Percentiles rank a stretch among this genome's conserved stretches.
phyloP scores from a whole-genome alignment of 2,113 vertebrate species.

The cattle (Bos taurus) region ARS-UCD2.0 NC_037330.1:31483501-31484000 shows the following conservation, averaged over 20 bases:
- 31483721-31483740: not conserved
- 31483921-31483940: not conserved
- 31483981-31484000: not conserved
- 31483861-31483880: not conserved
- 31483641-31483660: not conserved
- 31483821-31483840: not conserved
- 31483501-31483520: not conserved
- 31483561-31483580: not conserved
- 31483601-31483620: not conserved
- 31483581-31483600: not conserved
- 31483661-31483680: not conserved
- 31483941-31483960: not conserved
- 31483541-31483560: not conserved
- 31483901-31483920: not conserved
- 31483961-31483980: not conserved
- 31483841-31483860: not conserved
- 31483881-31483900: not conserved
- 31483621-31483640: not conserved
- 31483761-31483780: not conserved
- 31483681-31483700: too few relatives aligned
- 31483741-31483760: not conserved
- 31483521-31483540: not conserved
- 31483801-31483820: not conserved
- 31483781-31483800: not conserved
- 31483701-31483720: not conserved